These are phyloP conservation scores for Odontamblyopus rebecca DNA, from an alignment of 2,797 vertebrate species.

Conservation along the genomic window DNA sequence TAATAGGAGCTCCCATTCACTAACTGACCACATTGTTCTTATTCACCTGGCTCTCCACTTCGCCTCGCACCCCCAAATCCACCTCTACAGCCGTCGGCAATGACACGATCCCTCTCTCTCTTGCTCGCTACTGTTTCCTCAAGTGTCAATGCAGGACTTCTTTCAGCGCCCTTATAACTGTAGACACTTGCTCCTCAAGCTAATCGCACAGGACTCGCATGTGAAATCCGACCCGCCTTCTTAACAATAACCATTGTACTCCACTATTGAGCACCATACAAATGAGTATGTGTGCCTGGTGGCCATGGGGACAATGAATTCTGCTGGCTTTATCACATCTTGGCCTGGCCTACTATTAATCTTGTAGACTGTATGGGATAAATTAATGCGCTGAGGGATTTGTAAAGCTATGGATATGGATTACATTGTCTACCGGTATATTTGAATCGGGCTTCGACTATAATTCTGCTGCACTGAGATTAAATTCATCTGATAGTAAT, in stretches of 20 bases:
- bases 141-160: slow-evolving; percentile 25
- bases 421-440: slow-evolving; percentile 59
- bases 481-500: slow-evolving; percentile 50
- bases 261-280: slow-evolving; percentile 49
- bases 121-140: slow-evolving; percentile 3
- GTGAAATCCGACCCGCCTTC: slow-evolving; percentile 44
- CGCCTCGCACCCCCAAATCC: slow-evolving; percentile 7
- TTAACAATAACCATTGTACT: slow-evolving; percentile 58
- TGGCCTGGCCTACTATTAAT: slow-evolving; percentile 62
- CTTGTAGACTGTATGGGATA: slow-evolving; percentile 57
- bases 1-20: neutral
- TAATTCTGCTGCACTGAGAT: slow-evolving; percentile 60
- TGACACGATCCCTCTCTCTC: slow-evolving; percentile 13
- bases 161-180: slow-evolving; percentile 30
- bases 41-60: slow-evolving; percentile 1
- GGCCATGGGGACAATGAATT: slow-evolving; percentile 60
- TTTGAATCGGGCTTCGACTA: slow-evolving; percentile 61
- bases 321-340: slow-evolving; percentile 65
- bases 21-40: slow-evolving; percentile 21
- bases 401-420: slow-evolving; percentile 62
- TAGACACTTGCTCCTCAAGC: slow-evolving; percentile 29
- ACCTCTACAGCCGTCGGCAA: slow-evolving; percentile 6
- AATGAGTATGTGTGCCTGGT: slow-evolving; percentile 54
- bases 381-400: slow-evolving; percentile 69
- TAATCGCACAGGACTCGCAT: slow-evolving; percentile 45